phyloP scores from a whole-genome alignment of 2,888 invertebrate species.

The Phalera bucephala region DNA sequence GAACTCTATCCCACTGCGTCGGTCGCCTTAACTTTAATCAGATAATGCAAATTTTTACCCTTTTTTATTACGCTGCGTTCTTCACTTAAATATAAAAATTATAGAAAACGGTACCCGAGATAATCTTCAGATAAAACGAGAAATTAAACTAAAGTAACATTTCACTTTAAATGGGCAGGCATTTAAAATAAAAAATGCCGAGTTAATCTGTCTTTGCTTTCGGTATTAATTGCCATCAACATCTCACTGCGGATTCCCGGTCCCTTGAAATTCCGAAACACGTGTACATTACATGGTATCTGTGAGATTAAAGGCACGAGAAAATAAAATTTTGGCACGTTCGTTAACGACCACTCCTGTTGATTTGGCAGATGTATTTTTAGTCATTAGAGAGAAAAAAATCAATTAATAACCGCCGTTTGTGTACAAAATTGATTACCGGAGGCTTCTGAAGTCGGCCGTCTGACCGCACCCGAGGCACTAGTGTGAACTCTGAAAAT shows the following conservation, averaged over 20 bases:
- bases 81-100: neutral
- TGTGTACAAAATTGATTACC: constrained; percentile 81
- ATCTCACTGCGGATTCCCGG: constrained; percentile 6
- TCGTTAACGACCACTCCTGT: constrained; percentile 67
- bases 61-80: constrained; percentile 14
- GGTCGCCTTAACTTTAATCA: constrained; percentile 31
- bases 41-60: constrained; percentile 49
- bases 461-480: constrained; percentile 56
- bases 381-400: constrained; percentile 74
- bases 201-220: neutral
- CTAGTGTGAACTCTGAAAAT: constrained; percentile 73
- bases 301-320: constrained; percentile 33
- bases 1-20: constrained; percentile 59
- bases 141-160: too few species aligned
- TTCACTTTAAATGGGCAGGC: too few species aligned
- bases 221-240: constrained; percentile 6
- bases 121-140: neutral
- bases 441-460: constrained; percentile 72
- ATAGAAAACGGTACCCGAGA: neutral
- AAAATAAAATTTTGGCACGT: constrained; percentile 59
- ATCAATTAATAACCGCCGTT: constrained; percentile 76
- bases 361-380: constrained; percentile 76
- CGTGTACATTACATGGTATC: constrained; percentile 28
- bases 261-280: constrained; percentile 15
- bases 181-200: neutral